Evolutionary conservation across 2,113 vertebrate species (phyloP).

Genomic region (Elephas maximus): DNA sequence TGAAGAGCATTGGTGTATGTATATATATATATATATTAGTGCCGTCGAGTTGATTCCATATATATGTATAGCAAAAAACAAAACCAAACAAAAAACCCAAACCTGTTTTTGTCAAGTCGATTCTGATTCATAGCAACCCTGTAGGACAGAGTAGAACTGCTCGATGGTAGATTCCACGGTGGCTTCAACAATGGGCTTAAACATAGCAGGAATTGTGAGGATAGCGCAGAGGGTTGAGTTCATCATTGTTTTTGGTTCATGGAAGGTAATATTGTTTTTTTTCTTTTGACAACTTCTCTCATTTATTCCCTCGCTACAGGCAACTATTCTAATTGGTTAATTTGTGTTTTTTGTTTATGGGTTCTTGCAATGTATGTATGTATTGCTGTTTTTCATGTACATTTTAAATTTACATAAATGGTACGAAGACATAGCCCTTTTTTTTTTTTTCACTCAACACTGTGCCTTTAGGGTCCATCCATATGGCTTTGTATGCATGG

Average conservation of each 20-base stretch:
- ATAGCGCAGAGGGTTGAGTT: background rate
- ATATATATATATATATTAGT: too few species aligned
- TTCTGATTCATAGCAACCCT: too few species aligned
- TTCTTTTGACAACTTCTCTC: background rate
- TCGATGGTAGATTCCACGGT: too few species aligned
- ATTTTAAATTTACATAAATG: slow-evolving; percentile 26
- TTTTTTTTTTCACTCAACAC: background rate
- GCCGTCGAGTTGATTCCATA: too few species aligned
- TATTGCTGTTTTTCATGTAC: background rate
- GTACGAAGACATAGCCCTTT: background rate
- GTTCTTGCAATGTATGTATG: background rate
- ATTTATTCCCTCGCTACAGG: background rate
- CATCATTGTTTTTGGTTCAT: background rate
- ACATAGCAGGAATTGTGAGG: too few species aligned
- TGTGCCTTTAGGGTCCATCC: background rate
- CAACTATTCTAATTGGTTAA: background rate
- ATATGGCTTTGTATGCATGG: background rate
- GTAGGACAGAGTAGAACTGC: too few species aligned
- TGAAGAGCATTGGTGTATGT: background rate
- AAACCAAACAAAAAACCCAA: too few species aligned
- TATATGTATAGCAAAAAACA: too few species aligned
- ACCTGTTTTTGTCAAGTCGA: too few species aligned
- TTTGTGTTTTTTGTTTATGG: background rate
- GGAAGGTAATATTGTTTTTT: background rate
- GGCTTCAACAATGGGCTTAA: too few species aligned